Base-by-base conservation (phyloP, 2,113 vertebrate genomes). In the Phylloscopus trochiloides region DNA sequence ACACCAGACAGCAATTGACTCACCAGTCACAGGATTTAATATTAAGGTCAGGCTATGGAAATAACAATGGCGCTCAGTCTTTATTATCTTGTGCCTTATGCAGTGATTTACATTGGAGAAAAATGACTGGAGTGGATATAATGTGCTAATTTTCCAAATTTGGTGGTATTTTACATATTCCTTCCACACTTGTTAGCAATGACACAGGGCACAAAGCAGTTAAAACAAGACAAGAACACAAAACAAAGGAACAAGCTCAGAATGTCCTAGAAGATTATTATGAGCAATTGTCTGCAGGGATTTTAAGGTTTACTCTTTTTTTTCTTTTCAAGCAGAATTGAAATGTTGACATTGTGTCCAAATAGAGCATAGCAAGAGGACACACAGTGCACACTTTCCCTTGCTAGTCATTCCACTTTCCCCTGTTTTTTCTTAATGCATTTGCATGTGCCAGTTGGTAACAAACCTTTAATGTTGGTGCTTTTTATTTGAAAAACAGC, bases 1-100 rank as follows among this genome's bases (percentile, higher is more conserved):
- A 90, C 63, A 88, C 45, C 94, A 96, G 94, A 95, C 94, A 97
- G 90, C 94, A 86, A 93, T 74, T 97, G 94, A 97, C 90, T 97
- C 96, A 96, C 79, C 63, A 94, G 82, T 90, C 88, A 51, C 2
- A 83, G 63, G 51, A 71, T 93, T 97, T 93, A 90, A 88, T 92
- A 90, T 86, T 95, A 94, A 96, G 95, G 94, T 94, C 96, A 94
- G 59, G 51, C 72, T 80, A 48, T 83, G 68, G 51, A 91, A 94
- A 76, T 76, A 94, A 94, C 32, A 90, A 7, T 70, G 82, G 63
- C 24, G 3, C 81, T 79, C 17, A 63, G 75, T 74, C 71, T 86
- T 94, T 83, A 88, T 90, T 90, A 65, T 75, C 32, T 93, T 96
- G 78, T 77, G 58, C 86, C 59, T 90, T 88, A 36, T 86, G 22